phyloP scores from a whole-genome alignment of 2,888 invertebrate species.

The Spialia ferax region DNA sequence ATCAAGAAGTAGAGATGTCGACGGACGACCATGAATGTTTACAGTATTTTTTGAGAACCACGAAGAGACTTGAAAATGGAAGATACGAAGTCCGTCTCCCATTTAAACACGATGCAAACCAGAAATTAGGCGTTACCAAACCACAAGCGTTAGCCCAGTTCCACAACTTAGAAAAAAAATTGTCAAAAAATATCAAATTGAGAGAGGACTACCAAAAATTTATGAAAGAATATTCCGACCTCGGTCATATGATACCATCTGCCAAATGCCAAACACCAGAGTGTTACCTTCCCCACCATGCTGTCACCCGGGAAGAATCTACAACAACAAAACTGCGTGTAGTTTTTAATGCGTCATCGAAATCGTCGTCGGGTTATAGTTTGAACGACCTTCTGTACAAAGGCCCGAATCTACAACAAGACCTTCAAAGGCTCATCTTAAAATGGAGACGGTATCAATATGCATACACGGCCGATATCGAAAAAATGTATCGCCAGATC shows the following conservation, averaged over 20 bases:
- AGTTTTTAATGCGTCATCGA: neutral
- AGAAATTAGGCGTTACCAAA: neutral
- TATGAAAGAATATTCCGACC: neutral
- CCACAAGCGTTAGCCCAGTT: neutral
- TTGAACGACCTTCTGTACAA: conserved; percentile 22
- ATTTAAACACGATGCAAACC: neutral
- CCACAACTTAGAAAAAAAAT: neutral
- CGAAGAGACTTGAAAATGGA: neutral
- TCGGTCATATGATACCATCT: neutral
- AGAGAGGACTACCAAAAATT: neutral
- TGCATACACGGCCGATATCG: conserved; percentile 43
- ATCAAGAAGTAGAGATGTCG: neutral
- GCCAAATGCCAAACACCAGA: neutral
- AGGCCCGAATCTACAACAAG: conserved; percentile 40
- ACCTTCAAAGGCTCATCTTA: conserved; percentile 41
- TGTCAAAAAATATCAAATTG: neutral
- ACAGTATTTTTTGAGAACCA: conserved; percentile 1
- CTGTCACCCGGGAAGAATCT: neutral
- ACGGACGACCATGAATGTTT: neutral
- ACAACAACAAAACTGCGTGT: neutral
- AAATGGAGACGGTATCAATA: conserved; percentile 43
- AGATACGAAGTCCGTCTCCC: conserved; percentile 1
- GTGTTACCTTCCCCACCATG: neutral
- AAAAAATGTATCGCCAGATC: conserved; percentile 45
- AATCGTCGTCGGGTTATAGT: neutral